A percentile compares a stretch with the other conserved stretches of the same genome.
phyloP scores from a whole-genome alignment of 2,113 vertebrate species.

The Lagopus muta region DNA sequence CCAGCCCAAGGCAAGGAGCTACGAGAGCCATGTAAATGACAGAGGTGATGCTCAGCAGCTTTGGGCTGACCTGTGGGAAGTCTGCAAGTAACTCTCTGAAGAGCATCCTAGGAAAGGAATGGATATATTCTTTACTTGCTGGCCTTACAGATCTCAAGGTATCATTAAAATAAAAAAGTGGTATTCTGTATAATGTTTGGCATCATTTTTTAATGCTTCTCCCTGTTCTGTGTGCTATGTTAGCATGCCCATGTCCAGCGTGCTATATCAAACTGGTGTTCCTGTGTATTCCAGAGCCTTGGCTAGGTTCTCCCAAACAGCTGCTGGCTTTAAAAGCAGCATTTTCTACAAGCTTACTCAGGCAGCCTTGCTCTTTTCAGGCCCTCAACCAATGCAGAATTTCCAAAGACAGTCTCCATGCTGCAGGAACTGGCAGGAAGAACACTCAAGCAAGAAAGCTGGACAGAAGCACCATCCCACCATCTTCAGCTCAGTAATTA shows the following conservation, averaged over 20 bases:
- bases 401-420: neutral
- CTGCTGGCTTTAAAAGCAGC: constrained; percentile 10
- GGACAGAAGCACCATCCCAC: neutral
- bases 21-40: rapidly evolving
- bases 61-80: neutral
- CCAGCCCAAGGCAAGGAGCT: neutral
- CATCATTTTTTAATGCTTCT: neutral
- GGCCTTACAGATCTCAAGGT: neutral
- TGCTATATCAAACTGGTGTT: constrained; percentile 4
- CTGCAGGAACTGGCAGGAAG: neutral
- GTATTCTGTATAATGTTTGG: neutral
- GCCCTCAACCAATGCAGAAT: neutral
- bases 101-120: neutral
- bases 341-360: neutral
- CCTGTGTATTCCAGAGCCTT: neutral
- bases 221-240: neutral
- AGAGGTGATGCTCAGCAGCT: neutral
- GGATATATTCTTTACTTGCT: neutral
- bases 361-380: constrained; percentile 19
- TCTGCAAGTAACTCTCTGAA: neutral
- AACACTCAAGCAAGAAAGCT: neutral
- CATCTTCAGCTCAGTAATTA: neutral
- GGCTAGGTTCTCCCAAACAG: constrained; percentile 20
- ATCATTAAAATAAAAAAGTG: neutral
- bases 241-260: neutral